A percentile compares a stretch with the other conserved stretches of the same genome.
These are phyloP conservation scores for Athalia circularis DNA, from an alignment of 2,888 invertebrate genomes.

Conservation along the genomic window DNA sequence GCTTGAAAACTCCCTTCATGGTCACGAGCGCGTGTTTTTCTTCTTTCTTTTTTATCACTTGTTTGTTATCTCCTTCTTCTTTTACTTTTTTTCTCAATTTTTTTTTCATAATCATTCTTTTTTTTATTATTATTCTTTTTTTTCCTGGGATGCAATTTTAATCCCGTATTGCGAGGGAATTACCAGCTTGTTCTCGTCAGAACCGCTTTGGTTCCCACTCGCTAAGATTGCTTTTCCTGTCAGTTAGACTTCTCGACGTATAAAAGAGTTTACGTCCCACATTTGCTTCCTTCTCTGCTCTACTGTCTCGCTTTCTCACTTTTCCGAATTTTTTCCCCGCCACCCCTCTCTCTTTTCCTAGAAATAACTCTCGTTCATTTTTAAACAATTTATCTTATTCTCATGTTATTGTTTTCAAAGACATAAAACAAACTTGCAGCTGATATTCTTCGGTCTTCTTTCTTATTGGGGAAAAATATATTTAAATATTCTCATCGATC, in stretches of 20 bases:
- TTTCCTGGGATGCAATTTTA: constrained; percentile 70
- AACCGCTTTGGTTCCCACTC: constrained; percentile 70
- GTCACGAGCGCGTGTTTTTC: constrained; percentile 27
- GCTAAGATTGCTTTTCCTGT: constrained; percentile 70
- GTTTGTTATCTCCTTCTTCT: neutral
- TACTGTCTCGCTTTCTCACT: too few relatives aligned
- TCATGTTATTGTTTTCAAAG: too few relatives aligned
- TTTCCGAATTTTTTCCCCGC: too few relatives aligned
- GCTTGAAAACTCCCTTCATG: constrained; percentile 21
- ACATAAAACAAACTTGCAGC: too few relatives aligned
- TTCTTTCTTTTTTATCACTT: constrained; percentile 5
- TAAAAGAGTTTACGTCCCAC: constrained; percentile 46
- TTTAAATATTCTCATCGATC: too few relatives aligned
- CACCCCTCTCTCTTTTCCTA: too few relatives aligned
- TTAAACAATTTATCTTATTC: too few relatives aligned
- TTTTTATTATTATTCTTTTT: constrained; percentile 31
- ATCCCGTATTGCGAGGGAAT: constrained; percentile 71
- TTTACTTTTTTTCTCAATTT: constrained; percentile 8
- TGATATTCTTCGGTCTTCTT: too few relatives aligned
- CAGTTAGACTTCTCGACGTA: constrained; percentile 68
- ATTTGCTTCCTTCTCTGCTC: too few relatives aligned
- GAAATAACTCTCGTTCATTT: too few relatives aligned
- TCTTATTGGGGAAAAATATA: too few relatives aligned
- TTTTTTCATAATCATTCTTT: constrained; percentile 20
- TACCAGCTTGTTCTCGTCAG: constrained; percentile 71